Evolutionary conservation across 2,888 invertebrate genomes (phyloP).

Genomic region (Chirona hameri): DNA sequence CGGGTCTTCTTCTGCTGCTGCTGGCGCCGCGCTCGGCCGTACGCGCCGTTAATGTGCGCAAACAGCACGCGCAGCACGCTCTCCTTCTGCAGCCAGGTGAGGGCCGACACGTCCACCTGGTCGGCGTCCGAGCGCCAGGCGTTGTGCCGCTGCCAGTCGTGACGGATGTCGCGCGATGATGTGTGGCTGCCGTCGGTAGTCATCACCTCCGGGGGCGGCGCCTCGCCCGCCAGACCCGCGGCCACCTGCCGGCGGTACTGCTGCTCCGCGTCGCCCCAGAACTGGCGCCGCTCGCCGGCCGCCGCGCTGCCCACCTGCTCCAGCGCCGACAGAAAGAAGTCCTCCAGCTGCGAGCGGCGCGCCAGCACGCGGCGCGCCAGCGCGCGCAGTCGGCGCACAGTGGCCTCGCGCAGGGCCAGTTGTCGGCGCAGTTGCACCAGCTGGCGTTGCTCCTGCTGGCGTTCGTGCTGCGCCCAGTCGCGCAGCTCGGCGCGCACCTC

Average conservation of each 20-base stretch:
- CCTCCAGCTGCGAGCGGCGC: conserved; percentile 12
- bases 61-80: conserved; percentile 26
- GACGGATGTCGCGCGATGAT: neutral
- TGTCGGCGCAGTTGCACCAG: neutral
- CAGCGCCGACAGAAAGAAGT: conserved; percentile 24
- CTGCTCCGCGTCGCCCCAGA: neutral
- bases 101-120: neutral
- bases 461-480: conserved; percentile 23
- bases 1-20: neutral
- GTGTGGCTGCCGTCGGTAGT: neutral
- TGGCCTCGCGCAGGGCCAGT: neutral
- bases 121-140: neutral
- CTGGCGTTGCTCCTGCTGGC: neutral
- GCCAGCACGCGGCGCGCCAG: conserved; percentile 24
- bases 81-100: conserved; percentile 26
- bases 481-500: conserved; percentile 27
- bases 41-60: neutral
- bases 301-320: neutral
- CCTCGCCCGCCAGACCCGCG: neutral
- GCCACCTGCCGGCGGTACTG: neutral
- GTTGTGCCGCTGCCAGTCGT: conserved; percentile 7
- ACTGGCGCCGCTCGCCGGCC: neutral
- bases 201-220: neutral
- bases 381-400: neutral
- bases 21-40: neutral